These are phyloP conservation scores for Solea senegalensis DNA, from an alignment of 2,113 vertebrate genomes.

Conservation along the genomic window DNA sequence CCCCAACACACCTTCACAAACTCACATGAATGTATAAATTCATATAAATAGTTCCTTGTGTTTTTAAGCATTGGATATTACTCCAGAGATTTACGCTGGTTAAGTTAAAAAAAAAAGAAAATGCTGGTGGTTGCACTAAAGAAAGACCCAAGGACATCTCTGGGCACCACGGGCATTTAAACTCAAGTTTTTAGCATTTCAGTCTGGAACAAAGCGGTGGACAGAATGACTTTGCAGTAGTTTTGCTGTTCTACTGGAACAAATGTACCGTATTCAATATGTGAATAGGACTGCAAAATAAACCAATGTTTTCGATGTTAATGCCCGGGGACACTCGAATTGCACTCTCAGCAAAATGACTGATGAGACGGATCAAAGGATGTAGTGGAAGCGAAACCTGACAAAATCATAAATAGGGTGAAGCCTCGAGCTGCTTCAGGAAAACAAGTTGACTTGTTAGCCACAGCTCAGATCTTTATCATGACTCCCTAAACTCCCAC, in stretches of 20 bases:
- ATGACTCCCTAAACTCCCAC: background rate
- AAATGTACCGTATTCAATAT: too few relatives aligned
- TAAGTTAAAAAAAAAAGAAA: background rate
- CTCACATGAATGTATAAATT: background rate
- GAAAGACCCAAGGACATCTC: too few relatives aligned
- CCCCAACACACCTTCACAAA: background rate
- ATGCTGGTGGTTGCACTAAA: too few relatives aligned
- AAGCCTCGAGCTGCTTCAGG: constrained; percentile 3
- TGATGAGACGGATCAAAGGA: background rate
- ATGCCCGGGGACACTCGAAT: background rate
- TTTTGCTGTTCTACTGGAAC: background rate
- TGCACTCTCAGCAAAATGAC: background rate
- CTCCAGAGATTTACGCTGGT: background rate
- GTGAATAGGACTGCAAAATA: background rate
- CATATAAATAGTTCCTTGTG: background rate
- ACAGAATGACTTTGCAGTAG: background rate
- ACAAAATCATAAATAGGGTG: background rate
- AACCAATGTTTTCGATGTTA: background rate
- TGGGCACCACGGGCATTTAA: too few relatives aligned
- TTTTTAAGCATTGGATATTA: background rate
- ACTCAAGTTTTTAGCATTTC: background rate
- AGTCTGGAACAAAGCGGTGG: background rate
- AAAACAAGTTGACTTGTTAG: constrained; percentile 3
- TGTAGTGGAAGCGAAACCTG: background rate
- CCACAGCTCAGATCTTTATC: background rate